These are phyloP conservation scores for Sphyrna mokarran DNA, from an alignment of 2,113 vertebrate species.

Conservation along the genomic window DNA sequence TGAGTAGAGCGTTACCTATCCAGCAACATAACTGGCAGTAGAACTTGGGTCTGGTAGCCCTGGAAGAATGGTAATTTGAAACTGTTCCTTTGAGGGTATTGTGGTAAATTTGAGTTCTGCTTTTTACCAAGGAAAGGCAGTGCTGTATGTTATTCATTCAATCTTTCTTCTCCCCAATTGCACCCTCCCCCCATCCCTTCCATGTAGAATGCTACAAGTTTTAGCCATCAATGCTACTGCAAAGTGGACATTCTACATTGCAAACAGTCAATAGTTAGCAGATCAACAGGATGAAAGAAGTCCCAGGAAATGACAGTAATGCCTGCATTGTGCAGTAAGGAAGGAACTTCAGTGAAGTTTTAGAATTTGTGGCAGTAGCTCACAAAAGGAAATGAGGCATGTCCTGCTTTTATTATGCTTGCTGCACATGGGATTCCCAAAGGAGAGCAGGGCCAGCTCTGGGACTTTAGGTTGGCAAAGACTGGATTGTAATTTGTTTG, in stretches of 20 bases:
- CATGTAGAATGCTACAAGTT: neutral
- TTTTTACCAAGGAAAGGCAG: neutral
- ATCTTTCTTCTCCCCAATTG: neutral
- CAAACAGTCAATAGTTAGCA: conserved; percentile 33
- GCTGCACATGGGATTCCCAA: conserved; percentile 49
- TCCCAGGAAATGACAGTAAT: conserved; percentile 56
- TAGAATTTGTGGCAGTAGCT: conserved; percentile 43
- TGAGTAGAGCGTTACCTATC: neutral
- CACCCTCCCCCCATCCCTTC: no score
- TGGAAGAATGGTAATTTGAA: neutral
- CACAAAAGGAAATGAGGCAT: conserved; percentile 63
- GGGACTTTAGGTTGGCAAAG: conserved; percentile 56
- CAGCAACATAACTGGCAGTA: neutral
- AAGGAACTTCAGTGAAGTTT: conserved; percentile 63
- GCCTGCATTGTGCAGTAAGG: conserved; percentile 51
- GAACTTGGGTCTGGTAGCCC: no score
- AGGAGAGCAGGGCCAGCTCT: conserved; percentile 46
- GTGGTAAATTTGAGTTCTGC: neutral
- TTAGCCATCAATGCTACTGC: neutral
- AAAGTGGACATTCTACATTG: neutral
- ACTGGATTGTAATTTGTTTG: conserved; percentile 53
- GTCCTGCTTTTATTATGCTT: conserved; percentile 65
- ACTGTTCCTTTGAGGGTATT: neutral
- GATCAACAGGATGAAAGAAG: conserved; percentile 63
- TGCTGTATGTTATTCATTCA: neutral